Base-by-base conservation (phyloP, 53 echinoderm and acorn worm species). In the Paelopatides confundens region DNA sequence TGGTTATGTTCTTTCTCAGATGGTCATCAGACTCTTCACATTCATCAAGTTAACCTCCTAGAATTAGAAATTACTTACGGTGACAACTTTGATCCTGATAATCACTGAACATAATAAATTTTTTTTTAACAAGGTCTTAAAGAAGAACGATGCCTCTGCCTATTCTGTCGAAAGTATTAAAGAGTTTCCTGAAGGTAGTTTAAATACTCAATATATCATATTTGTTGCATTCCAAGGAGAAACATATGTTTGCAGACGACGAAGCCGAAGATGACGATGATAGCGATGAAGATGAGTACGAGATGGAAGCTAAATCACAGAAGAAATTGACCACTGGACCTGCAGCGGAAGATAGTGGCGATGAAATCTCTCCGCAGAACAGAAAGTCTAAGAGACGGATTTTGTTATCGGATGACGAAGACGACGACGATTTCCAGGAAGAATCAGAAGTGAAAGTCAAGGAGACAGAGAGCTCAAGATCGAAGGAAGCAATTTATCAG, bases 351-450 rank as follows among this genome's bases (percentile, higher is more conserved):
- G 87, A 85, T 85, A 90, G 85, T 15, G 58, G 91, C 54, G 92
- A 88, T 64, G 91, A 91, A 18, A 93, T 93, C 15, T 87, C 91
- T 66, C 87, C 91, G 5, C 82, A 87, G 63, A 71, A 89, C 23
- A 88, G 63, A 71, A 86, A 76, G 71, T 88, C 85, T 62, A 96
- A 93, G 81, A 88, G 90, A 26, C 90, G 66, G 65, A 85, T 91
- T 23, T 68, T 96, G 30, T 83, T 94, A 30, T 92, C 94, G 30
- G 94, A 94, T 23, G 94, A 94, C 81, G 93, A 93, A 34, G 93
- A 93, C 14, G 96, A 87, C 5, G 92, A 91, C 0, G 24, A 58
- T 58, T 17, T 28, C 26, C 62, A 53, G 30, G 35, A 43, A 33
- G 50, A 39, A 34, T 40, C 62, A 23, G 71, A 24, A 50, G 65